These are phyloP conservation scores for Ecliptopera silaceata DNA, from an alignment of 2,888 invertebrate species.

Conservation along the genomic window DNA sequence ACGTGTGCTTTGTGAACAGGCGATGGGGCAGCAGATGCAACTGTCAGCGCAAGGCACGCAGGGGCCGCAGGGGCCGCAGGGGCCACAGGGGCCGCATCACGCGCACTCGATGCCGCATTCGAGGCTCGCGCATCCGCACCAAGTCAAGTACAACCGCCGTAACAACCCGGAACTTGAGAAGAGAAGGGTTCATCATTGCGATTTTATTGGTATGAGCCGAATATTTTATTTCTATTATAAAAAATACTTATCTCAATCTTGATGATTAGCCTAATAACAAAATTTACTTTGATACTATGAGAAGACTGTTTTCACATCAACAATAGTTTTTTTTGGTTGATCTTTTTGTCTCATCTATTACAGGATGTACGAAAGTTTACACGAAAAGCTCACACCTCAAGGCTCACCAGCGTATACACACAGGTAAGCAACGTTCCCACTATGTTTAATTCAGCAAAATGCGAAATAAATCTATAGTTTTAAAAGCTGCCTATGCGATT, in stretches of 20 bases:
- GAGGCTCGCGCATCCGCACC: constrained; percentile 61
- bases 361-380: constrained; percentile 98
- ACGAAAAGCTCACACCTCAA: constrained; percentile 99
- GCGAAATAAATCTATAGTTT: constrained; percentile 7
- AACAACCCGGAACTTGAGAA: constrained; percentile 99
- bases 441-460: background rate
- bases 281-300: too few species aligned
- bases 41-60: constrained; percentile 43
- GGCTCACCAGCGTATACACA: constrained; percentile 98
- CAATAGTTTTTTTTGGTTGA: background rate
- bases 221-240: background rate
- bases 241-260: too few species aligned
- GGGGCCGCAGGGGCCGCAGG: constrained; percentile 37
- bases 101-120: constrained; percentile 57
- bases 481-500: constrained; percentile 26
- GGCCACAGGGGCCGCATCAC: constrained; percentile 32
- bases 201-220: constrained; percentile 89
- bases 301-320: background rate
- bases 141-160: constrained; percentile 93
- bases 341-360: constrained; percentile 45
- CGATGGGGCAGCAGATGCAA: constrained; percentile 44
- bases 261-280: too few species aligned
- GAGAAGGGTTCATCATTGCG: constrained; percentile 97
- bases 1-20: constrained; percentile 21
- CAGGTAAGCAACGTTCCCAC: constrained; percentile 85